Percentiles rank a stretch among this genome's conserved stretches.
phyloP scores from a whole-genome alignment of 2,113 vertebrate genomes.

The Oenanthe oenanthe region DNA sequence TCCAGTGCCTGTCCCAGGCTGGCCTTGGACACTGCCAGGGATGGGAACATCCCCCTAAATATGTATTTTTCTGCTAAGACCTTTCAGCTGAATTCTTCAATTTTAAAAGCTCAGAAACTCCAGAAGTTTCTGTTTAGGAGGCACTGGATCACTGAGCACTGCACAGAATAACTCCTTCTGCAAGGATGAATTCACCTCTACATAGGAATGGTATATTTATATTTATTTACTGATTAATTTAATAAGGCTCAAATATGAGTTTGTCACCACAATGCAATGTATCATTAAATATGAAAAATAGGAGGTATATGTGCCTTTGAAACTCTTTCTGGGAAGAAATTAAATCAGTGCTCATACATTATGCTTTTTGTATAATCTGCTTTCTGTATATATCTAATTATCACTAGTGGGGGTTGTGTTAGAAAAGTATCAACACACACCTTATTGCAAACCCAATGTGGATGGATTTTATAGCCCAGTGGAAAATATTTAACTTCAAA shows the following conservation, averaged over 20 bases:
- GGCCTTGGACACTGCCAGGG: not conserved
- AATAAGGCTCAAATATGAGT: not conserved
- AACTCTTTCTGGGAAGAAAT: not conserved
- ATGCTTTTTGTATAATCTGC: not conserved
- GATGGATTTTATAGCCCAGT: not conserved
- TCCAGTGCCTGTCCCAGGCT: not conserved
- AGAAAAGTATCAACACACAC: not conserved
- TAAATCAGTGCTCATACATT: not conserved
- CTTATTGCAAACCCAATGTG: not conserved
- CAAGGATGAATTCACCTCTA: not conserved
- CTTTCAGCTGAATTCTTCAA: not conserved
- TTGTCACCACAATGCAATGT: not conserved
- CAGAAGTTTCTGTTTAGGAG: not conserved
- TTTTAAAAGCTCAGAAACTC: not conserved
- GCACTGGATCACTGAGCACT: not conserved
- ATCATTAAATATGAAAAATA: not conserved
- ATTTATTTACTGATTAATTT: not conserved
- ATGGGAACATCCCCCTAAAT: not conserved
- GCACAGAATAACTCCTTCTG: not conserved
- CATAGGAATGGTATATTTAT: fast-evolving
- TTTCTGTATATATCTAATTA: not conserved
- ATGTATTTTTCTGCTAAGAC: not conserved
- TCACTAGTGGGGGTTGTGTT: not conserved
- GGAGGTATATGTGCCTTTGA: not conserved
- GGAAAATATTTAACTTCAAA: not conserved